These are phyloP conservation scores for Gymnocephalus cernua DNA, from an alignment of 2,113 vertebrate species.

Conservation along the genomic window DNA sequence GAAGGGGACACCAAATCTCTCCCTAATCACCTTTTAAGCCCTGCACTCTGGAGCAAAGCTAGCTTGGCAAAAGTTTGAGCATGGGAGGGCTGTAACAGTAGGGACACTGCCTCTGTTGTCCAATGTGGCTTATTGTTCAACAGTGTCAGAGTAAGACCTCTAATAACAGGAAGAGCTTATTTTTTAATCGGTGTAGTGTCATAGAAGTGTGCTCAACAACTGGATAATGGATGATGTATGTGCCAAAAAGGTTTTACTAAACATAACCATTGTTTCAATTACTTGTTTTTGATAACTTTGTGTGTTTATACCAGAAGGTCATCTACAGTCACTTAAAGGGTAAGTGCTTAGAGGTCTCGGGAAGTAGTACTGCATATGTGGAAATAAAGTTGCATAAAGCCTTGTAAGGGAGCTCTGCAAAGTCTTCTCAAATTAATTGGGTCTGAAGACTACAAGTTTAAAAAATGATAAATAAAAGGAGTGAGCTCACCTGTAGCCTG, in stretches of 20 bases:
- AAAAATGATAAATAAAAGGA: too few species aligned
- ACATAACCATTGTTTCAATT: background rate
- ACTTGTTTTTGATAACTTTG: too few species aligned
- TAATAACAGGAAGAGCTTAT: background rate
- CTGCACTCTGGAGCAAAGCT: constrained; percentile 39
- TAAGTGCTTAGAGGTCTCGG: background rate
- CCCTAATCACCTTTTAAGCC: constrained; percentile 69
- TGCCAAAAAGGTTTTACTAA: background rate
- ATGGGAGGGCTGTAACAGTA: background rate
- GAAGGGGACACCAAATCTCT: constrained; percentile 66
- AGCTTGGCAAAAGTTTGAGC: constrained; percentile 31
- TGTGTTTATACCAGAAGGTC: too few species aligned
- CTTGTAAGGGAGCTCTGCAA: background rate
- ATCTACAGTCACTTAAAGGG: too few species aligned
- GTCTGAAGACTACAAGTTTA: too few species aligned
- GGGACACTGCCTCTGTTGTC: background rate
- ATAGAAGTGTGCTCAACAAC: background rate
- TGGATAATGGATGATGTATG: background rate
- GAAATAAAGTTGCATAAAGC: background rate
- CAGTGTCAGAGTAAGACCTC: background rate
- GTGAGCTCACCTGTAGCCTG: too few species aligned
- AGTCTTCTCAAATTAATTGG: background rate
- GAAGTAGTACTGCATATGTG: background rate
- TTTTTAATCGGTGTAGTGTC: background rate
- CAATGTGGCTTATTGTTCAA: background rate